Evolutionary conservation across 2,888 invertebrate genomes (phyloP), one percentile per base, ranked within the genome.

Genomic region (Pterobdella sp.): DNA sequence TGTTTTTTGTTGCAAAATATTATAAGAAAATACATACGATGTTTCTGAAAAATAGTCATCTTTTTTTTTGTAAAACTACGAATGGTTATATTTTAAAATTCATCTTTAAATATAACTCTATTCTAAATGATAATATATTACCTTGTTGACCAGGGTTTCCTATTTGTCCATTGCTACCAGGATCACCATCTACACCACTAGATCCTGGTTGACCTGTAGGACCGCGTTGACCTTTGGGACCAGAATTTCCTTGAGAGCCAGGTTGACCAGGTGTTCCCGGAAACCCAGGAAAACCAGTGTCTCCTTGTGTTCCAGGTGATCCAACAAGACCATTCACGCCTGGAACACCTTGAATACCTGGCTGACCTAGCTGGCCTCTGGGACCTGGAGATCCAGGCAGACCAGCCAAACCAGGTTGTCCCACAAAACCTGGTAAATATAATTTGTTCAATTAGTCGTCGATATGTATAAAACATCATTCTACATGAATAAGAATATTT

Each of bases 381-480:
- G 73, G n/a, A 42, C 77, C 77, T 35, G 32, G 26, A 32, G 49
- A 74, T 68, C 71, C 74, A 22, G 66, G 26, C 52, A 60, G 74
- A 73, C 81, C 81, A 26, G 74, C 34, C 34, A 75, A 74, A 69
- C 81, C 81, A 1, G 75, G 72, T 7, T 79, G 75, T 72, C 81
- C 81, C 29, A 56, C n/a, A 26, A 22, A 56, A 56, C 60, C 60
- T 56, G 4, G 18, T 42, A 18, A 18, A 42, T n/a, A n/a, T n/a
- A n/a, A n/a, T n/a, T n/a, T n/a, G n/a, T n/a, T n/a, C n/a, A n/a
- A n/a, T n/a, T n/a, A n/a, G n/a, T n/a, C n/a, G n/a, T n/a, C n/a
- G n/a, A n/a, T n/a, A n/a, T n/a, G n/a, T n/a, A 7, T 42, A 42
- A 42, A 14, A 42, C 7, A 42, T 14, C 7, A 42, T 42, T 14